Evolutionary conservation across 2,797 vertebrate species (phyloP).

Genomic region (Bovichtus diacanthus): DNA sequence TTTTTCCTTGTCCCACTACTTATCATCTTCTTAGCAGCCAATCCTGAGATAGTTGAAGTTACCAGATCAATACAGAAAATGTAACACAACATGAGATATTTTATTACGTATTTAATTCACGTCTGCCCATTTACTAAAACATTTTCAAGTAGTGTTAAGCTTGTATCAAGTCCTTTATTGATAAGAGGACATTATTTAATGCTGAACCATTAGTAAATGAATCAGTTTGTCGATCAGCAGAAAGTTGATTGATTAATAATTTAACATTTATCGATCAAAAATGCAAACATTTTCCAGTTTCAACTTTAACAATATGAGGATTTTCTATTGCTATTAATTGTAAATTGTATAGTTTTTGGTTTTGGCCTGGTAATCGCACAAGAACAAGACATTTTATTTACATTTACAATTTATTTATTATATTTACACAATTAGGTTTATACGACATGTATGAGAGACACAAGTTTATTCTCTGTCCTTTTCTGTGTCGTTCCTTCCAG

Average conservation of each 20-base stretch:
- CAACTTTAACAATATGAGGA: neutral
- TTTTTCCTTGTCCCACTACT: neutral
- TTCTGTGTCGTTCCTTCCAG: constrained; percentile 37
- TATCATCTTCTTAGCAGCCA: too few relatives aligned
- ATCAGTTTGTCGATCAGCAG: too few relatives aligned
- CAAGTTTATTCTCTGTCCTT: neutral
- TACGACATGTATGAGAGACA: neutral
- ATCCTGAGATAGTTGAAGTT: neutral
- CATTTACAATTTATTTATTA: too few relatives aligned
- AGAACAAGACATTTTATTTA: neutral
- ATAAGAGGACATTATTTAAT: neutral
- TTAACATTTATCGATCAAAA: neutral
- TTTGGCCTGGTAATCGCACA: neutral
- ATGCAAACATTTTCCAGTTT: neutral
- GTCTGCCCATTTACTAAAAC: neutral
- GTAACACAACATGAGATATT: neutral
- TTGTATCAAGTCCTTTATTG: neutral
- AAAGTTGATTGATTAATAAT: neutral
- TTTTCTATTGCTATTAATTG: neutral
- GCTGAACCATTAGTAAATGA: too few relatives aligned
- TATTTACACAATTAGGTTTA: too few relatives aligned
- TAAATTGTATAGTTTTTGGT: neutral
- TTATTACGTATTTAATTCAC: neutral
- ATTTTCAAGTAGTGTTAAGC: too few relatives aligned
- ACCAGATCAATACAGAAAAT: neutral